These are phyloP conservation scores for Alethe diademata DNA, from an alignment of 2,113 vertebrate genomes.

Conservation along the genomic window DNA sequence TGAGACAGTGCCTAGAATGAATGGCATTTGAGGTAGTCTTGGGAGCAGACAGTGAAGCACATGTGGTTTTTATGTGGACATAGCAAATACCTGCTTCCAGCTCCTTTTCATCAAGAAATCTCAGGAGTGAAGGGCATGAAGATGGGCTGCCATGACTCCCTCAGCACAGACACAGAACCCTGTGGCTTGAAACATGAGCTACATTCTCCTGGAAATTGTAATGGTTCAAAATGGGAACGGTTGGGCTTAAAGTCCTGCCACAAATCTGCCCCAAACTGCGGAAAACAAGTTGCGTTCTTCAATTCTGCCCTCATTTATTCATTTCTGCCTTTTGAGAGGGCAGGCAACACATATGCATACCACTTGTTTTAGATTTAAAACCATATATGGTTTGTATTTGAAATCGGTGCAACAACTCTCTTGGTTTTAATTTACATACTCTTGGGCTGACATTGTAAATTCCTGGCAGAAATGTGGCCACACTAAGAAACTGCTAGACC, in stretches of 20 bases:
- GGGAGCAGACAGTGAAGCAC: not conserved
- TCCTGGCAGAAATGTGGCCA: slow-evolving; percentile 57
- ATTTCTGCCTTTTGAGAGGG: not conserved
- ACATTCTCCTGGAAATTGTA: not conserved
- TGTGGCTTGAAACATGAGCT: not conserved
- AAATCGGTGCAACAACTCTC: slow-evolving; percentile 22
- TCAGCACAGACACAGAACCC: not conserved
- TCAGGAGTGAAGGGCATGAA: not conserved
- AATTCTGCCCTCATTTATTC: not conserved
- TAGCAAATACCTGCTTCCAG: not conserved
- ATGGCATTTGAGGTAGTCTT: not conserved
- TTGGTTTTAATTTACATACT: slow-evolving; percentile 37
- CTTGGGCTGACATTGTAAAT: slow-evolving; percentile 53
- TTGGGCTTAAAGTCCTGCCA: not conserved
- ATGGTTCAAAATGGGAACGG: not conserved
- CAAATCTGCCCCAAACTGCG: not conserved
- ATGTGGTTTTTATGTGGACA: not conserved
- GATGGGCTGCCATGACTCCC: not conserved
- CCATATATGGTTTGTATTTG: slow-evolving; percentile 20
- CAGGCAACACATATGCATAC: not conserved
- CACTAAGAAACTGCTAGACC: slow-evolving; percentile 54
- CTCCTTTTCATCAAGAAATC: not conserved
- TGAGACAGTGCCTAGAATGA: not conserved
- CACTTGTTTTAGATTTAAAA: not conserved
- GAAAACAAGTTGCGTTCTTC: not conserved